These are phyloP conservation scores for cattle (Bos taurus) DNA, from an alignment of 2,113 vertebrate genomes.

Conservation along the genomic window DNA sequence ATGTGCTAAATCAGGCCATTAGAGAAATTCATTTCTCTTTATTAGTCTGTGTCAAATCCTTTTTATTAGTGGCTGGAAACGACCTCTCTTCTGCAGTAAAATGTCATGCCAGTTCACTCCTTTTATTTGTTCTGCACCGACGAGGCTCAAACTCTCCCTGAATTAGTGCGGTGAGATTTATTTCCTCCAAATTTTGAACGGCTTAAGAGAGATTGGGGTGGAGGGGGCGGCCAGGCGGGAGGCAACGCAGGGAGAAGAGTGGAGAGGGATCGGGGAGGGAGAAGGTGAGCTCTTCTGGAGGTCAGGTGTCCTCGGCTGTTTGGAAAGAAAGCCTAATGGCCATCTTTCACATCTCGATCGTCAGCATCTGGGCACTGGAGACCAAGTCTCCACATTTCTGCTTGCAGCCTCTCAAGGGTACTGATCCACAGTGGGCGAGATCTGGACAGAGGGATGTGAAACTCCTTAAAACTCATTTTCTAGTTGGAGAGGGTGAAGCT, in stretches of 20 bases:
- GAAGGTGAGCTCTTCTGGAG: conserved; percentile 35
- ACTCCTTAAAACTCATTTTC: not conserved
- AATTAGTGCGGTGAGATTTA: conserved; percentile 77
- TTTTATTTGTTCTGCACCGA: conserved; percentile 81
- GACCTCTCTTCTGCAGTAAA: conserved; percentile 85
- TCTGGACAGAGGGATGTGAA: not conserved
- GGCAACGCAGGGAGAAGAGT: not conserved
- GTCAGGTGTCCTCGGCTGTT: conserved; percentile 36
- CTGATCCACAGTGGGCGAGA: not conserved
- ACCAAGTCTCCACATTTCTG: not conserved
- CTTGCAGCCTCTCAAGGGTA: not conserved
- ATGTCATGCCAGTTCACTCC: conserved; percentile 82
- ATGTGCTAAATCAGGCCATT: conserved; percentile 84
- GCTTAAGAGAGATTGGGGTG: conserved; percentile 65
- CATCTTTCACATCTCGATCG: not conserved
- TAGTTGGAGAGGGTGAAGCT: not conserved
- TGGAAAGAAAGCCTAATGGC: conserved; percentile 27
- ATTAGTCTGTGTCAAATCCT: conserved; percentile 86
- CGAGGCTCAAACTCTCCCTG: conserved; percentile 77
- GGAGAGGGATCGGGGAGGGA: not conserved
- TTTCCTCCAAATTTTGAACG: conserved; percentile 78
- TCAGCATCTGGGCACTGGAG: not conserved
- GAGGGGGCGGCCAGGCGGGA: not conserved
- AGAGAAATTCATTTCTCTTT: conserved; percentile 87
- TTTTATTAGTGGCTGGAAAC: conserved; percentile 85